phyloP scores from a whole-genome alignment of 2,113 vertebrate species.

The Seriola dumerili region DNA sequence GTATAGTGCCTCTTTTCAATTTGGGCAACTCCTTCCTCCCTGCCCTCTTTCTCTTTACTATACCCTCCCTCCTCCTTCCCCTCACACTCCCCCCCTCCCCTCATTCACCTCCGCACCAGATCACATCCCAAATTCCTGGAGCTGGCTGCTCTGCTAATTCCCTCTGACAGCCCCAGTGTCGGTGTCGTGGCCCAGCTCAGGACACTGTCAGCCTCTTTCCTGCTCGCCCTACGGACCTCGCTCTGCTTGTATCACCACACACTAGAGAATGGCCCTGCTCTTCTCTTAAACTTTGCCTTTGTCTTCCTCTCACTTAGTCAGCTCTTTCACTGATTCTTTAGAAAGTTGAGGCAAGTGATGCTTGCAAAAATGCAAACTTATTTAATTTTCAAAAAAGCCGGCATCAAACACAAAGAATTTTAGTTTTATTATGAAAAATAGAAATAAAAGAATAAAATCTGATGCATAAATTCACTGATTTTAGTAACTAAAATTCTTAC shows the following conservation, averaged over 20 bases:
- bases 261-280: constrained; percentile 20
- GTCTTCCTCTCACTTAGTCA: neutral
- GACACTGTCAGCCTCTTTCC: constrained; percentile 52
- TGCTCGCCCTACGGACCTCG: constrained; percentile 35
- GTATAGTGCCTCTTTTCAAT: neutral
- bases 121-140: constrained; percentile 66
- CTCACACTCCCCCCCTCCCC: neutral
- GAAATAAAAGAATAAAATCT: neutral
- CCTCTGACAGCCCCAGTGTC: constrained; percentile 61
- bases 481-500: neutral
- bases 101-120: constrained; percentile 44
- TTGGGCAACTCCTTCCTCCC: neutral
- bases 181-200: constrained; percentile 38
- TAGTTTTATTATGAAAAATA: neutral
- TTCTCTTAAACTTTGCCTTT: neutral
- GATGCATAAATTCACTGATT: constrained; percentile 7
- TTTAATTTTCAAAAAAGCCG: neutral
- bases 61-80: neutral
- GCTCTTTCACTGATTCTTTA: neutral
- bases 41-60: neutral
- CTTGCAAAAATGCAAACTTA: neutral
- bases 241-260: constrained; percentile 30
- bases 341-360: neutral
- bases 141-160: constrained; percentile 66
- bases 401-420: constrained; percentile 1